Conservation (phyloP, 2,797 vertebrate species). For the Ataeniobius toweri region DNA sequence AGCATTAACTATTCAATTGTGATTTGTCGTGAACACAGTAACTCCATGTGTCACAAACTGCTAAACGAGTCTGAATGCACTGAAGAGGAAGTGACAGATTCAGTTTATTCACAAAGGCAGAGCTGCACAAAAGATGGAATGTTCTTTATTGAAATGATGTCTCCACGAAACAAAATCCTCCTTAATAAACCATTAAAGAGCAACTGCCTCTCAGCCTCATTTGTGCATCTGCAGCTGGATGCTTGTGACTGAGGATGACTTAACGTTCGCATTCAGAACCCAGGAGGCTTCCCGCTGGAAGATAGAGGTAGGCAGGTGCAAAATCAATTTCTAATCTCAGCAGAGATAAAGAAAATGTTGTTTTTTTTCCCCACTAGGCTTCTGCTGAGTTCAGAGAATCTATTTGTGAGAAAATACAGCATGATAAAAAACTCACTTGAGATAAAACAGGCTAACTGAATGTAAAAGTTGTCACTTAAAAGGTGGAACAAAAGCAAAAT, state of each 20-base stretch:
- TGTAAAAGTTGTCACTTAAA: slow-evolving; percentile 44
- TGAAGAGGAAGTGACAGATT: not conserved
- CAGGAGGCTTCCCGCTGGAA: slow-evolving; percentile 47
- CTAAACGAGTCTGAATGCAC: not conserved
- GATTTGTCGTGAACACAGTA: not conserved
- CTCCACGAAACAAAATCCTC: not conserved
- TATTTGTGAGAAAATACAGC: slow-evolving; percentile 39
- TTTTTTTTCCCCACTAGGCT: slow-evolving; percentile 41
- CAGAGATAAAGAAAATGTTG: slow-evolving; percentile 67
- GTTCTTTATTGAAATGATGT: slow-evolving; percentile 14
- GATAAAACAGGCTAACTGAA: slow-evolving; percentile 53
- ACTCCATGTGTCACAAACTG: not conserved
- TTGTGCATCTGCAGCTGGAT: slow-evolving; percentile 39
- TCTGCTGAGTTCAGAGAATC: slow-evolving; percentile 65
- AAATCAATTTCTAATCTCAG: slow-evolving; percentile 81
- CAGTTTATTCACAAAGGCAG: slow-evolving; percentile 4
- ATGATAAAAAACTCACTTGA: slow-evolving; percentile 38
- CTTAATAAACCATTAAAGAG: slow-evolving; percentile 26
- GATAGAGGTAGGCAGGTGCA: slow-evolving; percentile 52
- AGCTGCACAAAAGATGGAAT: slow-evolving; percentile 7
- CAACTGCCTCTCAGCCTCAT: slow-evolving; percentile 27
- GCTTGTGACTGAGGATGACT: slow-evolving; percentile 56
- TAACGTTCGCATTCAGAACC: slow-evolving; percentile 52
- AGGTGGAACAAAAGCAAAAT: slow-evolving; percentile 4
- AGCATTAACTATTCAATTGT: not conserved